phyloP scores from a whole-genome alignment of 2,113 vertebrate genomes.

The Aix galericulata region DNA sequence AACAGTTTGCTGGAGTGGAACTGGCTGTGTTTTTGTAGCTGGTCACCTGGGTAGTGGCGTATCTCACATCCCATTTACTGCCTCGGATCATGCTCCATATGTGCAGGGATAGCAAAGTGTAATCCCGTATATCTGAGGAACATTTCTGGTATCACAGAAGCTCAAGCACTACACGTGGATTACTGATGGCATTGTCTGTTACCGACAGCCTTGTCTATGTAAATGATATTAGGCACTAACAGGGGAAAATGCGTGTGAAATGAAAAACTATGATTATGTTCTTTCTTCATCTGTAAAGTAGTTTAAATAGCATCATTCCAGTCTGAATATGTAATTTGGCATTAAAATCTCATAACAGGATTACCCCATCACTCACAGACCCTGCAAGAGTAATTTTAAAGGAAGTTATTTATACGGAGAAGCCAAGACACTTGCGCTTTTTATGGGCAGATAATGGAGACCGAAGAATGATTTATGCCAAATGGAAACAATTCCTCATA shows the following conservation, averaged over 20 bases:
- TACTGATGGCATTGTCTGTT: background rate
- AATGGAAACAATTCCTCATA: conserved; percentile 60
- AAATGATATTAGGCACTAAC: background rate
- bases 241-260: background rate
- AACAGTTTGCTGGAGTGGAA: background rate
- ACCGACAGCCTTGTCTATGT: background rate
- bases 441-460: conserved; percentile 3
- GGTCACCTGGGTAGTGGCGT: background rate
- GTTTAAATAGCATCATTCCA: conserved; percentile 4
- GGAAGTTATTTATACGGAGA: conserved; percentile 36
- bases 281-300: conserved; percentile 6
- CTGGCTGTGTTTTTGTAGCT: background rate
- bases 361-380: conserved; percentile 33
- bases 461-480: conserved; percentile 41
- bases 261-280: background rate
- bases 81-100: accelerated
- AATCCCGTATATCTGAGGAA: background rate
- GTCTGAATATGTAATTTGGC: conserved; percentile 50
- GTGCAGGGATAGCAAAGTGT: too few species aligned
- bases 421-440: background rate
- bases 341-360: conserved; percentile 53
- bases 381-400: background rate
- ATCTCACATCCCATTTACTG: accelerated
- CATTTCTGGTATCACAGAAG: background rate
- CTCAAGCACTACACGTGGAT: background rate